Evolutionary conservation across 1,140 invertebrate genomes (phyloP).

Genomic region (Caenorhabditis remanei): DNA sequence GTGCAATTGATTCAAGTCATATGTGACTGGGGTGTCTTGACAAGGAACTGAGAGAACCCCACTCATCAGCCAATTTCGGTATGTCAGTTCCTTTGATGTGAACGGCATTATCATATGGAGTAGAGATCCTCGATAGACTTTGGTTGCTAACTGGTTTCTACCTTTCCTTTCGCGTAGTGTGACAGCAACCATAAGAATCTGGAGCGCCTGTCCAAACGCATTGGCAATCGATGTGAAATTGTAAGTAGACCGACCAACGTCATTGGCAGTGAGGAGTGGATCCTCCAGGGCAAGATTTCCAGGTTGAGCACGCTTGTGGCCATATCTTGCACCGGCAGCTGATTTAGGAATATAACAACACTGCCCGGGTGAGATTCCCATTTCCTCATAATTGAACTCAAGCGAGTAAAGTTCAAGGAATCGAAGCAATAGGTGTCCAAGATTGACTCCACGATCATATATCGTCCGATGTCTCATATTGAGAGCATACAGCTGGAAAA

Average conservation of each 20-base stretch:
- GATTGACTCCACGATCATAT: slow-evolving; percentile 57
- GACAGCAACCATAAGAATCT: slow-evolving; percentile 23
- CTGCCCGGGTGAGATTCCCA: slow-evolving; percentile 57
- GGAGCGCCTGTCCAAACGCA: slow-evolving; percentile 27
- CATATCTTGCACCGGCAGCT: neutral
- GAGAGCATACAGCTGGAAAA: slow-evolving; percentile 82
- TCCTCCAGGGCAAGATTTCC: slow-evolving; percentile 57
- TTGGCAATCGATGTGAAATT: slow-evolving; percentile 41
- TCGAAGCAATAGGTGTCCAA: slow-evolving; percentile 59
- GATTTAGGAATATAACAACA: slow-evolving; percentile 50
- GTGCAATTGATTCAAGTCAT: slow-evolving; percentile 39
- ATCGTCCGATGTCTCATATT: slow-evolving; percentile 32
- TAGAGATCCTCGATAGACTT: slow-evolving; percentile 42
- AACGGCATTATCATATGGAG: slow-evolving; percentile 59
- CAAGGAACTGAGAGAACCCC: slow-evolving; percentile 4
- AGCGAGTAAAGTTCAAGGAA: slow-evolving; percentile 60
- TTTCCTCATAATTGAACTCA: slow-evolving; percentile 59
- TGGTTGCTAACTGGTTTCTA: neutral
- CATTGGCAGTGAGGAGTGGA: slow-evolving; percentile 45
- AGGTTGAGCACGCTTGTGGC: slow-evolving; percentile 22
- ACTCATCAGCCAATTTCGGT: slow-evolving; percentile 59
- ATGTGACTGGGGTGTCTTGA: neutral
- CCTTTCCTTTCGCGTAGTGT: slow-evolving; percentile 37
- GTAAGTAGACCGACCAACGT: slow-evolving; percentile 31
- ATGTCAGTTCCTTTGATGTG: slow-evolving; percentile 51